Evolutionary conservation across 92 coral and sea anemone species (phyloP).

Genomic region (Palythoa caribaeorum): DNA sequence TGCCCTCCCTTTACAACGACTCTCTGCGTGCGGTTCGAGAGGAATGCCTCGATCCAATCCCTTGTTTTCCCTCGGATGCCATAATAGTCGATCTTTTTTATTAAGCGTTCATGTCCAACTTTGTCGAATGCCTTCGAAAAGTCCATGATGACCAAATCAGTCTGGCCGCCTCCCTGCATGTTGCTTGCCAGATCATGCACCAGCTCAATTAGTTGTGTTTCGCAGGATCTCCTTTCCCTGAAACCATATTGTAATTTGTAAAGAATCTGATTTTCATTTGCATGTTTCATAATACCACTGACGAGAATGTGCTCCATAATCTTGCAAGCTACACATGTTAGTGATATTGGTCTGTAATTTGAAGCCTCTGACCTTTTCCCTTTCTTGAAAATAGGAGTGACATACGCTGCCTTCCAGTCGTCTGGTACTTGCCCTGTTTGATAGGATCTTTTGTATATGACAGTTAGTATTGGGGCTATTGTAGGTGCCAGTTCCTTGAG

Average conservation of each 20-base stretch:
- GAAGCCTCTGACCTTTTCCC: slow-evolving; percentile 28
- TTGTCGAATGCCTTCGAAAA: slow-evolving; percentile 12
- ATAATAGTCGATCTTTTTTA: no score
- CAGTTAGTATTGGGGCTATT: no score
- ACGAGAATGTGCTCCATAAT: slow-evolving; percentile 50
- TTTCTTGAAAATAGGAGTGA: not conserved
- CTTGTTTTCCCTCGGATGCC: no score
- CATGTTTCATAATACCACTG: no score
- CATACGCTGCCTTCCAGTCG: not conserved
- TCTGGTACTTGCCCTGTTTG: no score
- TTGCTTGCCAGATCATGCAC: not conserved
- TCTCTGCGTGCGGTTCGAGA: no score
- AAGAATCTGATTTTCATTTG: not conserved
- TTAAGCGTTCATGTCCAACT: not conserved
- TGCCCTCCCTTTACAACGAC: no score
- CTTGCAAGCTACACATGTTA: slow-evolving; percentile 26
- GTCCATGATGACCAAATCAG: slow-evolving; percentile 57
- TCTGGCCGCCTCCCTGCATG: slow-evolving; percentile 27
- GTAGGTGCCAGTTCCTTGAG: no score
- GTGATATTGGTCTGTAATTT: not conserved
- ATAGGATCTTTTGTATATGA: no score
- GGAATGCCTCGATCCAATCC: no score
- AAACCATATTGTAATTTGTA: not conserved
- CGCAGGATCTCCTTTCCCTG: slow-evolving; percentile 20
- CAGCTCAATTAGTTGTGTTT: not conserved